Evolutionary conservation across 2,113 vertebrate genomes (phyloP).

Genomic region (Symphodus melops): DNA sequence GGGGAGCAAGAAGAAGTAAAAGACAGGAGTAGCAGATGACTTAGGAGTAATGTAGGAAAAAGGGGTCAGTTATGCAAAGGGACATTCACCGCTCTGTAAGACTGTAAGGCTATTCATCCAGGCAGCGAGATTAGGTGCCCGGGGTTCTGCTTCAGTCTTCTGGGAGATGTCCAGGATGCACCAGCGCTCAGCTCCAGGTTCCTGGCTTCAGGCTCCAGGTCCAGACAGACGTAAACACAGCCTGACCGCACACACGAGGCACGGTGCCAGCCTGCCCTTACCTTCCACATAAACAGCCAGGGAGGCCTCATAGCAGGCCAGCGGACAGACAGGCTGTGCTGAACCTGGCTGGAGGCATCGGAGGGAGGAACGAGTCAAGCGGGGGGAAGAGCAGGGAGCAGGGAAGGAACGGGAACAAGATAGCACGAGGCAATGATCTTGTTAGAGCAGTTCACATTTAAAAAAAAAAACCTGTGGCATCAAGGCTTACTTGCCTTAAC

Average conservation of each 20-base stretch:
- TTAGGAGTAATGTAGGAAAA: slow-evolving; percentile 37
- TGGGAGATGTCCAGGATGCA: slow-evolving; percentile 68
- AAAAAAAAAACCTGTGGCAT: slow-evolving; percentile 15
- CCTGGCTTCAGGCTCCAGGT: slow-evolving; percentile 66
- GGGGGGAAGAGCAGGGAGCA: background rate
- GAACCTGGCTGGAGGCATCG: slow-evolving; percentile 54
- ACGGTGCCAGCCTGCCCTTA: slow-evolving; percentile 69
- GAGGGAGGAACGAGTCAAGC: background rate
- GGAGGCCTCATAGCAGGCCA: slow-evolving; percentile 62
- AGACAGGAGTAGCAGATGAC: slow-evolving; percentile 35
- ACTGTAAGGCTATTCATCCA: slow-evolving; percentile 57
- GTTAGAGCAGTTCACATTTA: slow-evolving; percentile 55
- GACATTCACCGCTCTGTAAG: slow-evolving; percentile 35
- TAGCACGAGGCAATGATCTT: slow-evolving; percentile 41
- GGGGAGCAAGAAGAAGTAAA: slow-evolving; percentile 23
- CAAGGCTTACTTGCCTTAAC: slow-evolving; percentile 34
- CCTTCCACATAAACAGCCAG: slow-evolving; percentile 70
- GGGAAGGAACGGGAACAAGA: background rate
- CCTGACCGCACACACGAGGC: slow-evolving; percentile 73
- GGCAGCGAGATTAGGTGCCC: slow-evolving; percentile 34
- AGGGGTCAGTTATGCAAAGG: slow-evolving; percentile 56
- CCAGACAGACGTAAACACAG: slow-evolving; percentile 81
- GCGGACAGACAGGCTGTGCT: slow-evolving; percentile 54
- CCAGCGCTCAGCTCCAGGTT: slow-evolving; percentile 60
- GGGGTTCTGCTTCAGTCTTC: slow-evolving; percentile 51